These are phyloP conservation scores for Agonopterix alstromeriana DNA, from an alignment of 2,888 invertebrate species.

Conservation along the genomic window DNA sequence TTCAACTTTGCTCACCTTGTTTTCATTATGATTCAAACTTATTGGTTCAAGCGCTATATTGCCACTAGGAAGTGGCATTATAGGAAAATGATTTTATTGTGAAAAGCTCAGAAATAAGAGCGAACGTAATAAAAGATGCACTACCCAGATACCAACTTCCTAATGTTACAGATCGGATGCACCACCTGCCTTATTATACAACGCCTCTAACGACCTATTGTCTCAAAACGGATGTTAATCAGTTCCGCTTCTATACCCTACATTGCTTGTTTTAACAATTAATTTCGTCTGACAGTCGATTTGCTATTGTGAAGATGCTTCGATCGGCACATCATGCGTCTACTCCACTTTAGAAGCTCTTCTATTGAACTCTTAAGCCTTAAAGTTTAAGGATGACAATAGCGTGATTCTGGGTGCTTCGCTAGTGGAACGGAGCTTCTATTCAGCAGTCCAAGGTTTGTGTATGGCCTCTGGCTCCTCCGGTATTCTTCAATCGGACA, in stretches of 20 bases:
- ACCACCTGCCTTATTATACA: conserved; percentile 5
- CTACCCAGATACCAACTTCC: too few relatives aligned
- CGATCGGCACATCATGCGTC: conserved; percentile 1
- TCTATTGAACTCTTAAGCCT: background rate
- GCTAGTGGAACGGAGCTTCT: conserved; percentile 13
- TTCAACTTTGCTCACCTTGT: too few relatives aligned
- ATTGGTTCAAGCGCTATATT: too few relatives aligned
- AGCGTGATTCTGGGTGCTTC: background rate
- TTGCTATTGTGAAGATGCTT: conserved; percentile 3
- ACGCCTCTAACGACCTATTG: conserved; percentile 35
- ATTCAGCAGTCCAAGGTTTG: conserved; percentile 63
- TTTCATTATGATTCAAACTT: too few relatives aligned
- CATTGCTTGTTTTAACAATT: conserved; percentile 1
- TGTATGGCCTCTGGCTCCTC: conserved; percentile 57
- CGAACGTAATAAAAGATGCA: too few relatives aligned
- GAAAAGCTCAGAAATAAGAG: too few relatives aligned
- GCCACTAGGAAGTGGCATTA: too few relatives aligned
- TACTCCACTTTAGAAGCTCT: background rate
- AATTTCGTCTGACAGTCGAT: conserved; percentile 4
- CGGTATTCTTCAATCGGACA: conserved; percentile 58
- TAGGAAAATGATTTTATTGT: too few relatives aligned
- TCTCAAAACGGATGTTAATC: conserved; percentile 30
- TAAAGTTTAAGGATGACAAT: too few relatives aligned
- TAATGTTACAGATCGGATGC: background rate
- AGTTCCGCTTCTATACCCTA: conserved; percentile 9